Base-by-base conservation (phyloP, 1,140 invertebrate species). In the Drosophila littoralis region DNA sequence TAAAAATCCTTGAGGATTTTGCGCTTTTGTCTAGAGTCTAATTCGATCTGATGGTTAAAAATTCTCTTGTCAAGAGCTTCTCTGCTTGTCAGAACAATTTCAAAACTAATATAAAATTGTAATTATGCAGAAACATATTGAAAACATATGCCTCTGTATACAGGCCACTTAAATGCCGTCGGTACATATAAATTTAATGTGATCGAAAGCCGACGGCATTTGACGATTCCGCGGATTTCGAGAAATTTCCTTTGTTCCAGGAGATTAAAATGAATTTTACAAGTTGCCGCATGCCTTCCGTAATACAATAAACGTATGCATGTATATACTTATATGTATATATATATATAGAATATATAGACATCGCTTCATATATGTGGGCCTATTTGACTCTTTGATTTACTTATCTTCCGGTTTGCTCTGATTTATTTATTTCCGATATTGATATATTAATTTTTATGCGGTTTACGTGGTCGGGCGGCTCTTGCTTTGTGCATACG, bases 361-460 rank as follows among this genome's bases (percentile, higher is more conserved):
- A 17, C 10, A 17, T 32, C 15, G 13, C 32, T 48, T 32, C 38
- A 48, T 45, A 58, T 43, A 9, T 59, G 8, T 32, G 42, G 6
- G 0, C 4, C 17, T 9, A 28, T 55, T 55, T 7, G 57, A n/a
- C 9, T 45, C 28, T 60, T 55, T 61, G 38, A 74, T 55, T 61
- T 40, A 74, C 68, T 8, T 40, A 9, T 7, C 50, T 73, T 73
- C 55, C 55, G 70, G 52, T 73, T 35, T 46, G 5, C 5, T 4
- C 35, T 72, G 64, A 73, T 67, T 60, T 13, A 73, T 59, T 61
- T 48, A 68, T 55, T 74, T 74, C 50, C 65, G 55, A 69, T 61
- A 60, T 68, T 61, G 70, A 73, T 54, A 45, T 36, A 71, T 64
- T 68, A 46, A 51, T 46, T 22, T 8, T 7, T 38, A 17, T 9